Conservation (phyloP, 2,888 invertebrate species). For the Gymnosoma rotundatum region DNA sequence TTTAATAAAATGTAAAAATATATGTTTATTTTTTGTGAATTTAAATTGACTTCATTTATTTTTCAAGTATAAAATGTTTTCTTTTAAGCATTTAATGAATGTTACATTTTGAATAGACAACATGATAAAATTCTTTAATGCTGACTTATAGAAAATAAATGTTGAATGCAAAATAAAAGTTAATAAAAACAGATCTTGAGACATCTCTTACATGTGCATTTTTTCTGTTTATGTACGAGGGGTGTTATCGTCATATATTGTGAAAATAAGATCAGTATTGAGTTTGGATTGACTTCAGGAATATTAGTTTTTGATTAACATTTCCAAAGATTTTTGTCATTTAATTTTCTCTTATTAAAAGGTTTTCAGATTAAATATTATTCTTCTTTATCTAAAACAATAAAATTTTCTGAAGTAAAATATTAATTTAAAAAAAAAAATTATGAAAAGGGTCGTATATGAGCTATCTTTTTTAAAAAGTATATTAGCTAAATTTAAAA, state of each 20-base stretch:
- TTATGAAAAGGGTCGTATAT: too few species aligned
- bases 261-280: too few species aligned
- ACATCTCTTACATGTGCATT: conserved; percentile 4
- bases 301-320: too few species aligned
- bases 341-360: too few species aligned
- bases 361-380: too few species aligned
- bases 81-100: background rate
- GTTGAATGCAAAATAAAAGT: conserved; percentile 23
- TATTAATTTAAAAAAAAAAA: too few species aligned
- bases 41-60: conserved; percentile 1
- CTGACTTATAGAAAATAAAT: conserved; percentile 43
- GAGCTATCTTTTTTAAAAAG: too few species aligned
- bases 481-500: too few species aligned
- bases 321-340: too few species aligned
- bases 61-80: background rate
- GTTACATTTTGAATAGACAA: conserved; percentile 8
- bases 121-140: conserved; percentile 15
- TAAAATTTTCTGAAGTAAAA: too few species aligned
- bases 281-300: too few species aligned
- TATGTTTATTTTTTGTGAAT: background rate
- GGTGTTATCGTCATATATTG: background rate
- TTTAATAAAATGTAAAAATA: background rate
- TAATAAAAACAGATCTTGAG: background rate
- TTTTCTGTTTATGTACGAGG: background rate
- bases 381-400: too few species aligned